These are phyloP conservation scores for Brachionus paranguensis DNA, from an alignment of 1,140 invertebrate species.

Conservation along the genomic window DNA sequence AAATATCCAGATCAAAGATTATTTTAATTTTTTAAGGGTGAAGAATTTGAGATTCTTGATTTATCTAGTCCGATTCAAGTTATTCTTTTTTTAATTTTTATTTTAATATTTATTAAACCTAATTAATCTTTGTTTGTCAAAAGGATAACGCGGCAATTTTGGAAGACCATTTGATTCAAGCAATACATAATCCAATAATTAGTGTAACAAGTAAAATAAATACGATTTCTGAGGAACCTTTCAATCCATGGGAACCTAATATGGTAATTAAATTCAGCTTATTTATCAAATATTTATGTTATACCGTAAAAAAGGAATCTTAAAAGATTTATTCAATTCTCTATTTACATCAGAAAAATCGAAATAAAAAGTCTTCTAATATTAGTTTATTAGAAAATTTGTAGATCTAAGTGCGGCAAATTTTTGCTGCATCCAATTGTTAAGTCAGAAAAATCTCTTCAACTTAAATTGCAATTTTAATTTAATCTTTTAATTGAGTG, in stretches of 20 bases:
- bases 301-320: neutral
- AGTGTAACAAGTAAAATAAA: neutral
- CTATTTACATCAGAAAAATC: neutral
- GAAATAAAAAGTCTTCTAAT: neutral
- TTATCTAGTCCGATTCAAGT: too few relatives aligned
- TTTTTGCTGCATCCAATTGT: neutral
- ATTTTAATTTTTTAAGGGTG: neutral
- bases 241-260: neutral
- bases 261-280: neutral
- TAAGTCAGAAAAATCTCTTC: too few relatives aligned
- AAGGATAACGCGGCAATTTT: neutral
- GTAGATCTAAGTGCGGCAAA: neutral
- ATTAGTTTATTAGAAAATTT: neutral
- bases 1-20: neutral
- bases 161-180: neutral
- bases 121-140: too few relatives aligned
- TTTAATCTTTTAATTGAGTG: too few relatives aligned
- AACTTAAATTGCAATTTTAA: too few relatives aligned
- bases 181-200: neutral
- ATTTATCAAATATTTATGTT: too few relatives aligned
- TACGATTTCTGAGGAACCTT: neutral
- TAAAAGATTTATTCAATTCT: neutral
- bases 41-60: neutral
- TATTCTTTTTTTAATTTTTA: too few relatives aligned
- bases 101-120: too few relatives aligned